These are phyloP conservation scores for Apis cerana DNA, from an alignment of 1,140 invertebrate genomes.

Conservation along the genomic window DNA sequence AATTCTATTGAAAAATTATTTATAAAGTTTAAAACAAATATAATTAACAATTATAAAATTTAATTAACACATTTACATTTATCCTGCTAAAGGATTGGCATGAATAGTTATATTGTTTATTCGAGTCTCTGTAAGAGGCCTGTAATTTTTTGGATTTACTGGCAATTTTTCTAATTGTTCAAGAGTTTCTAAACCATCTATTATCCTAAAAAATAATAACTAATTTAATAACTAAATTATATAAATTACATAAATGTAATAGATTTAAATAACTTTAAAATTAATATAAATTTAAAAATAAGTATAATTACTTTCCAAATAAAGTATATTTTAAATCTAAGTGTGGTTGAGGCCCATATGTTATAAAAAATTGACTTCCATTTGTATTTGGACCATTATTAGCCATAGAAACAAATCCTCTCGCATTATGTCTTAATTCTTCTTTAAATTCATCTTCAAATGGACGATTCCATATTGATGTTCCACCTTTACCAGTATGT, in stretches of 20 bases:
- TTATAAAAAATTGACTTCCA: constrained; percentile 99
- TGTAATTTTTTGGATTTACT: constrained; percentile 96
- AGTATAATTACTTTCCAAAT: constrained; percentile 92
- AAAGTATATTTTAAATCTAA: constrained; percentile 98
- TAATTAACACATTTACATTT: constrained; percentile 55
- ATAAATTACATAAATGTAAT: neutral
- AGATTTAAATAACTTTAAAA: neutral
- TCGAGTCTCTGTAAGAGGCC: constrained; percentile 91
- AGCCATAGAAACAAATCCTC: constrained; percentile 98
- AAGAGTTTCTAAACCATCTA: constrained; percentile 97
- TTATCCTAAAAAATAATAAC: constrained; percentile 87
- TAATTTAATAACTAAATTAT: neutral
- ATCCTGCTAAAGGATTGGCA: constrained; percentile 95
- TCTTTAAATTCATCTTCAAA: constrained; percentile 99
- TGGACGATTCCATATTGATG: constrained; percentile 94
- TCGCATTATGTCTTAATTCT: constrained; percentile 93
- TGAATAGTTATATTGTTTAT: constrained; percentile 96
- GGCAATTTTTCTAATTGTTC: constrained; percentile 98
- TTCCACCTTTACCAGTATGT: constrained; percentile 96
- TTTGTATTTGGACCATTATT: constrained; percentile 99
- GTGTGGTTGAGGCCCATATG: constrained; percentile 96
- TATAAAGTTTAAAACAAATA: constrained; percentile 65
- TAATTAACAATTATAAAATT: neutral
- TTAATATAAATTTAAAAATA: neutral
- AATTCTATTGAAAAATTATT: constrained; percentile 86